Evolutionary conservation across 2,797 vertebrate species (phyloP), one percentile per base, ranked within the genome.

Genomic region (Phalanger gymnotis): DNA sequence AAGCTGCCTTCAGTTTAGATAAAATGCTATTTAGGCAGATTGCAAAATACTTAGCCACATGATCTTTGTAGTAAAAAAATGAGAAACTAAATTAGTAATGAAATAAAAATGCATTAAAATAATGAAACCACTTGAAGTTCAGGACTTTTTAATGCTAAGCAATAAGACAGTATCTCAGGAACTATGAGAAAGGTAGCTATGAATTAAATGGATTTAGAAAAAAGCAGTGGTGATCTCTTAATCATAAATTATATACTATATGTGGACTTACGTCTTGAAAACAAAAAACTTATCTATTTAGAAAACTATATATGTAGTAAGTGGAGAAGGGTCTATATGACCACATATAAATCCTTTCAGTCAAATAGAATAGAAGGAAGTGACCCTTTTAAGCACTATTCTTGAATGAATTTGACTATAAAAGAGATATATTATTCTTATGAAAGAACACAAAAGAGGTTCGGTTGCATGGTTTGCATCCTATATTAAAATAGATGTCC

Each of bases 11-110:
- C 28, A 87, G 25, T 27, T 87, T 87, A 27, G 22, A 87, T 94
- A 53, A 92, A 87, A 51, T 92, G 92, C 58, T 30, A 94, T 56
- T 93, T 94, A 95, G 31, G 30, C 34, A 90, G 58, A 90, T 28
- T 57, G 93, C 4, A 34, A 53, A 93, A 91, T 93, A 94, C 95
- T 90, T 94, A 95, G 55, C 4, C 90, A 91, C 34, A 87, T 90
- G 14, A 90, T 92, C 31, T 73, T 97, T 66, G 97, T 52, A 92
- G 40, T 30, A 97, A 96, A 97, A 92, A 91, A 81, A 95, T 93
- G 28, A 96, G 10, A 94, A 96, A 96, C 93, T 61, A 97, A 97
- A 96, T 93, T 91, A 94, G 40, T 22, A 87, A n/a, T 93, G 47
- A 90, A 94, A 66, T 90, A 95, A 87, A 95, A 87, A 97, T 22